phyloP scores from a whole-genome alignment of 2,888 invertebrate species.

The Rhopalosiphum nymphaeae region DNA sequence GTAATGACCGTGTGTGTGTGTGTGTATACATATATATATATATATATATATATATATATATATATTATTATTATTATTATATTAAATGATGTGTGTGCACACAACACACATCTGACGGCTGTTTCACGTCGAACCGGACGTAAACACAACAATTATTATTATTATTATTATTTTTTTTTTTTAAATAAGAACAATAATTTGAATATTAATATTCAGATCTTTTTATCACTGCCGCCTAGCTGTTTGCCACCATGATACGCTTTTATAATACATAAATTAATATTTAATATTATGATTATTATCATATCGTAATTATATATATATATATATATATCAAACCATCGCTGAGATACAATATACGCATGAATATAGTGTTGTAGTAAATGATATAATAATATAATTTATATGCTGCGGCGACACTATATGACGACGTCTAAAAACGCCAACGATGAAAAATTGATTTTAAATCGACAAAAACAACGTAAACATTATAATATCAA shows the following conservation, averaged over 20 bases:
- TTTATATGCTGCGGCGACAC: not conserved
- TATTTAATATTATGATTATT: not conserved
- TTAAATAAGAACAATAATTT: not conserved
- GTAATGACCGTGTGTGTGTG: not conserved
- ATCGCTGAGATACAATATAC: not conserved
- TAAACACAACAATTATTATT: constrained; percentile 13
- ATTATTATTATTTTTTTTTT: not conserved
- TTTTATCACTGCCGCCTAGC: not conserved
- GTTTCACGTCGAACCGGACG: constrained; percentile 19
- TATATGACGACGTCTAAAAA: not conserved
- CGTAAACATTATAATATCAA: not conserved
- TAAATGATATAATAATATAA: not conserved
- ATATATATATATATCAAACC: not conserved
- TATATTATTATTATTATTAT: constrained; percentile 7
- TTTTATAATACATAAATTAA: not conserved
- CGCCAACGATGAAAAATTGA: not conserved
- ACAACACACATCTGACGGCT: not conserved
- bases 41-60: not conserved
- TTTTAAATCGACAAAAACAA: constrained; percentile 9
- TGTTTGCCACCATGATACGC: not conserved
- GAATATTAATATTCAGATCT: not conserved
- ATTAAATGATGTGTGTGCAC: not conserved
- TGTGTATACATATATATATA: not conserved
- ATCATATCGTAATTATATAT: not conserved
- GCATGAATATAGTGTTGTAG: not conserved